Evolutionary conservation across 2,797 vertebrate genomes (phyloP), one percentile per base, ranked within the genome.

Genomic region (Hyperoplus lanceolatus): DNA sequence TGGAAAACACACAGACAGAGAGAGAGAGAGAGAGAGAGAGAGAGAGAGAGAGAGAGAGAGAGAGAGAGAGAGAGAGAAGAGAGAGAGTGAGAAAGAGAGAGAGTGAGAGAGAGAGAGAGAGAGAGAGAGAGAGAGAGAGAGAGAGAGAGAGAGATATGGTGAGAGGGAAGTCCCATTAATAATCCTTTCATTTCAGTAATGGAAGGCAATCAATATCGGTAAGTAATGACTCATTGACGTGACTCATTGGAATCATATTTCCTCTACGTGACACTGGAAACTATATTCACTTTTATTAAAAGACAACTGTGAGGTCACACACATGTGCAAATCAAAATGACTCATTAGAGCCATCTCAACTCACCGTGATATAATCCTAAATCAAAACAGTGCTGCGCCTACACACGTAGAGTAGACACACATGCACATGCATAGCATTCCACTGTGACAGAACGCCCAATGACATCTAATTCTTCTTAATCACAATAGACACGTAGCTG

Each of bases 101-200:
- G n/a, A n/a, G n/a, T n/a, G n/a, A n/a, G 55, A 73, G 7, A 5
- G 5, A 64, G 4, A 77, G 48, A 65, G n/a, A 73, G 36, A 78
- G 15, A 80, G 38, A 68, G 15, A 70, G 48, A 69, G 39, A 41
- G 51, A 54, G 45, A 77, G 69, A 79, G 55, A 65, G n/a, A 73
- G 21, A 80, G 48, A 58, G 55, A 73, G 7, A 5, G 5, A 64
- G 4, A 29, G 29, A 29, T 29, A 29, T 29, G 29, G 29, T 29
- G 29, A 29, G 43, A 55, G 54, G 72, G 53, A 21, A 42, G 56
- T 51, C 43, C 69, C 75, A 88, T 93, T 86, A 89, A 89, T 84
- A 84, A 86, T 67, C 71, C 65, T 87, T 90, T 88, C 79, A 90
- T 91, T 88, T 92, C 85, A 76, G 87, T 90, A 93, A 93, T 92